A percentile compares a stretch with the other conserved stretches of the same genome.
Evolutionary conservation across 1,140 invertebrate genomes (phyloP).

Genomic region (Solenopsis fugax): DNA sequence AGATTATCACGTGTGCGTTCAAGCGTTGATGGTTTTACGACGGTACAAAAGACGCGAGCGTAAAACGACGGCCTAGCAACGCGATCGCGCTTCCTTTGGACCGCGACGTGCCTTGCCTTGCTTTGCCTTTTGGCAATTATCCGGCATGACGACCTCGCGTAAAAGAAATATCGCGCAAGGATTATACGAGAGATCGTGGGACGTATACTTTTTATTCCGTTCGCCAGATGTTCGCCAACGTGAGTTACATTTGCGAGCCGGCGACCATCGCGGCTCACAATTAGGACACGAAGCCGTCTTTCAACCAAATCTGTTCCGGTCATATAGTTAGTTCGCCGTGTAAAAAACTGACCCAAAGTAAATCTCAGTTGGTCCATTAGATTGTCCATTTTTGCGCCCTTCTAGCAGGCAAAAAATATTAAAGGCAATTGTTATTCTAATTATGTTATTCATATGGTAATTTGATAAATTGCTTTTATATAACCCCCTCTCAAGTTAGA

Average conservation of each 20-base stretch:
- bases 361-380: slow-evolving; percentile 53
- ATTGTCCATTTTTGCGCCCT: slow-evolving; percentile 26
- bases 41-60: slow-evolving; percentile 20
- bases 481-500: not conserved
- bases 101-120: not conserved
- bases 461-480: slow-evolving; percentile 1
- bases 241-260: slow-evolving; percentile 15
- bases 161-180: slow-evolving; percentile 34
- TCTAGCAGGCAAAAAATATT: not conserved
- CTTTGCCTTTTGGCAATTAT: slow-evolving; percentile 62
- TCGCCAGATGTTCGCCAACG: slow-evolving; percentile 1
- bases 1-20: slow-evolving; percentile 49
- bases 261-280: slow-evolving; percentile 16
- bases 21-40: slow-evolving; percentile 56
- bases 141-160: slow-evolving; percentile 25
- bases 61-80: slow-evolving; percentile 15
- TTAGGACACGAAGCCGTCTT: slow-evolving; percentile 22
- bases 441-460: not conserved
- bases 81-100: not conserved
- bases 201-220: slow-evolving; percentile 36
- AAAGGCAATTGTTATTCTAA: not conserved
- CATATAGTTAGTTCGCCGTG: slow-evolving; percentile 25
- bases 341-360: slow-evolving; percentile 26
- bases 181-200: slow-evolving; percentile 28
- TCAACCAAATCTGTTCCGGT: slow-evolving; percentile 53